Conservation (phyloP, 2,797 vertebrate genomes). For the Acridotheres tristis region DNA sequence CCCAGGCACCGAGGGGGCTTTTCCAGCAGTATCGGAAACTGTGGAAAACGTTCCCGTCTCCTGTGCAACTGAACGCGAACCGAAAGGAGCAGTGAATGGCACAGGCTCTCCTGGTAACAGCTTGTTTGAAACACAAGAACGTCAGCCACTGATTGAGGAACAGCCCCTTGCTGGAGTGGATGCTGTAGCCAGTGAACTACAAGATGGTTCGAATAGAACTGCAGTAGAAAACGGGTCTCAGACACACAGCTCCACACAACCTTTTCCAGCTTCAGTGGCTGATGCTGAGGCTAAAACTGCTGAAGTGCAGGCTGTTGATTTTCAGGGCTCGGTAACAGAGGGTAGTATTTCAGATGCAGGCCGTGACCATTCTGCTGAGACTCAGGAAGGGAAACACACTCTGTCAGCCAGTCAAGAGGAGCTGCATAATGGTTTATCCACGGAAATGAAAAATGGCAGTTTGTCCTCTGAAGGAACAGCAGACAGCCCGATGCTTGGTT, state of each 20-base stretch:
- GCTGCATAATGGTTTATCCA: neutral
- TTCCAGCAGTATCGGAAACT: constrained; percentile 9
- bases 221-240: neutral
- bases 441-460: constrained; percentile 37
- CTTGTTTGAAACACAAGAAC: constrained; percentile 75
- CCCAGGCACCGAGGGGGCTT: constrained; percentile 29
- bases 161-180: constrained; percentile 54
- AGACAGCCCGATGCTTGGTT: constrained; percentile 76
- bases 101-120: constrained; percentile 28
- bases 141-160: constrained; percentile 68
- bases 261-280: neutral
- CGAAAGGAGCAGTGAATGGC: neutral
- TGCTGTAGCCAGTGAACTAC: constrained; percentile 49
- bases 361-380: neutral
- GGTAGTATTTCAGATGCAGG: constrained; percentile 15
- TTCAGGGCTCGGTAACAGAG: neutral
- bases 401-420: constrained; percentile 19
- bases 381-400: constrained; percentile 17
- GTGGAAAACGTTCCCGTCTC: neutral
- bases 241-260: neutral
- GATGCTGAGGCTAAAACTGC: constrained; percentile 27
- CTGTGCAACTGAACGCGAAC: constrained; percentile 7
- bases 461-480: constrained; percentile 61
- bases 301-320: constrained; percentile 22
- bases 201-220: constrained; percentile 59